Base-by-base conservation (phyloP, 2,113 vertebrate species). In the Bostrychus sinensis region DNA sequence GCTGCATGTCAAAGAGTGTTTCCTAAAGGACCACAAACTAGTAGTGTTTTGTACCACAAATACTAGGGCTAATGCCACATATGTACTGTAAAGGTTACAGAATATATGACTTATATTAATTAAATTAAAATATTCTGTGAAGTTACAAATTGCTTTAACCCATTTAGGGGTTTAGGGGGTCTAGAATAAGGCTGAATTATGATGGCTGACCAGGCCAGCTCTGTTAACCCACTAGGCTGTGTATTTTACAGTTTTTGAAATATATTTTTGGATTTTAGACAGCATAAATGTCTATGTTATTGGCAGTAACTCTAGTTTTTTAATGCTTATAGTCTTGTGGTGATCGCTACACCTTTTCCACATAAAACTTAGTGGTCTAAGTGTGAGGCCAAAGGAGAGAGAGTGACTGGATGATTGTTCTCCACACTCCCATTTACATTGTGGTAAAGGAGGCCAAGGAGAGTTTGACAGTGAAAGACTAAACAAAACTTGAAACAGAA, bases 401-500 rank as follows among this genome's bases (percentile, higher is more conserved):
- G 48, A 58, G 23, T 48, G 56, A 59, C 73, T 75, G 65, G 10
- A 36, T 37, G 53, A 34, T 62, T 77, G 50, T 75, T 65, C 37
- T 48, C 12, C 20, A 30, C 75, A 66, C 63, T 78, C 50, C 45
- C 51, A 70, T 86, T 85, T 70, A 82, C 53, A 30, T 30, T 42
- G 36, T 36, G 1, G 50, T 37, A 53, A 62, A 72, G 13, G 46
- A 56, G 58, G 45, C 58, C 42, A 75, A 54, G 68, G 78, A 71
- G 70, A 74, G 37, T 28, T 26, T 61, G 55, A 66, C 5, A 37
- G 61, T 59, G 62, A 19, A 65, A 83, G 77, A 87, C 75, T 82
- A 86, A 88, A 83, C 80, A 83, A 68, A 78, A 61, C 32, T 46
- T 39, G 46, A 68, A 56, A 39, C 67, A 71, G 57, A 64, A 70